Base-by-base conservation (phyloP, 2,797 vertebrate genomes). In the Rachycentron canadum region DNA sequence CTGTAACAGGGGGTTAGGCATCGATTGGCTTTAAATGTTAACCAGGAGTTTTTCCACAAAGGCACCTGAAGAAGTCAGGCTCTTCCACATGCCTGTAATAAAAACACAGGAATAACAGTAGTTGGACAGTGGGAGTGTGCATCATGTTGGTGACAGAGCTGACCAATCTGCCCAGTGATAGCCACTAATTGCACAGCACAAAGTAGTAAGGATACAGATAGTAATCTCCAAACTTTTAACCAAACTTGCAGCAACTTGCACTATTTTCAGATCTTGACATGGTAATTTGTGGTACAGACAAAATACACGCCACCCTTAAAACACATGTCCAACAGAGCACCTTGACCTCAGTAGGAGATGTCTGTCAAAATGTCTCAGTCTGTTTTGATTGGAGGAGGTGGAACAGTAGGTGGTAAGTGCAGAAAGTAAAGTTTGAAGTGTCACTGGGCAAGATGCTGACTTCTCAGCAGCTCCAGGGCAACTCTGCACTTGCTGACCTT, bases 281-380 rank as follows among this genome's bases (percentile, higher is more conserved):
- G 50, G 61, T 80, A 28, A 82, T 82, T 81, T 84, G 79, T 77
- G 78, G 78, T 26, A 9, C 14, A 81, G 53, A 38, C 50, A 58
- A 59, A 49, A 64, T 53, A 34, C 53, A 76, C 56, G 25, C 60
- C n/a, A 52, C 59, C 40, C 32, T 40, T 69, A 56, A 76, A 72
- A 82, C 50, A 43, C 70, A 87, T 67, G 78, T 76, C 74, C 40
- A 75, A 65, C 64, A 65, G 34, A 79, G 52, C 79, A 86, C 64
- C 81, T 88, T 88, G 81, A 87, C 83, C 83, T 66, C 58, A 21
- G 65, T 9, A 6, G 62, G 78, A 74, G 34, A 56, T 2, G 16
- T 66, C 68, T 60, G 50, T 80, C 79, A 65, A 63, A 81, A 65
- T 23, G 45, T 59, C 47, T 67, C 6, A 0, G 13, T 52, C 30